Conservation (phyloP, 35 echinoderm and acorn worm genomes). For the Patiria miniata region DNA sequence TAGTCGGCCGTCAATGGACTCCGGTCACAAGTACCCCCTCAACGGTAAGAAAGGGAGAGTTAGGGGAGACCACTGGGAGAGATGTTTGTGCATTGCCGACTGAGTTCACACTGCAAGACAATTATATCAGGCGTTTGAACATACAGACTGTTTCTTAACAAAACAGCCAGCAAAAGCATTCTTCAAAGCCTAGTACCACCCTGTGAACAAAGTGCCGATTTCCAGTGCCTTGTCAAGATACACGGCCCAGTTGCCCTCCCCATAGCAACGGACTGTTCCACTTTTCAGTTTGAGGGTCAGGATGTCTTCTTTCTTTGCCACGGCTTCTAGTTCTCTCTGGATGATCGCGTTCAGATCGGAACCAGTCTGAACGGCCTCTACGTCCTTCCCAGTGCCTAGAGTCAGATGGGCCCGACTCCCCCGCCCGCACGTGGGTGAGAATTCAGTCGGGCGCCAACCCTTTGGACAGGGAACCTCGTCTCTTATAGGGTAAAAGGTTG, state of each 20-base stretch:
- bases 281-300: constrained; percentile 13
- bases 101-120: too few relatives aligned
- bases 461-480: constrained; percentile 2
- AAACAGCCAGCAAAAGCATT: too few relatives aligned
- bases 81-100: too few relatives aligned
- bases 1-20: too few relatives aligned
- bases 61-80: too few relatives aligned
- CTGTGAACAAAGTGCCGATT: constrained; percentile 47
- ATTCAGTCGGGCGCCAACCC: constrained; percentile 33
- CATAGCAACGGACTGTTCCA: constrained; percentile 69
- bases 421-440: constrained; percentile 75
- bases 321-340: constrained; percentile 51
- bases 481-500: too few relatives aligned
- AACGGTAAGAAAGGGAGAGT: too few relatives aligned
- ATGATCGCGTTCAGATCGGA: constrained; percentile 70
- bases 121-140: too few relatives aligned
- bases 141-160: too few relatives aligned
- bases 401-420: constrained; percentile 84
- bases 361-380: constrained; percentile 70
- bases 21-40: too few relatives aligned
- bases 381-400: constrained; percentile 33
- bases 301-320: not conserved
- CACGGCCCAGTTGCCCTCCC: constrained; percentile 68
- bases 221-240: constrained; percentile 55
- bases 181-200: constrained; percentile 44